Evolutionary conservation across 2,113 vertebrate species (phyloP), one percentile per base, ranked within the genome.

Genomic region (Scomber japonicus): DNA sequence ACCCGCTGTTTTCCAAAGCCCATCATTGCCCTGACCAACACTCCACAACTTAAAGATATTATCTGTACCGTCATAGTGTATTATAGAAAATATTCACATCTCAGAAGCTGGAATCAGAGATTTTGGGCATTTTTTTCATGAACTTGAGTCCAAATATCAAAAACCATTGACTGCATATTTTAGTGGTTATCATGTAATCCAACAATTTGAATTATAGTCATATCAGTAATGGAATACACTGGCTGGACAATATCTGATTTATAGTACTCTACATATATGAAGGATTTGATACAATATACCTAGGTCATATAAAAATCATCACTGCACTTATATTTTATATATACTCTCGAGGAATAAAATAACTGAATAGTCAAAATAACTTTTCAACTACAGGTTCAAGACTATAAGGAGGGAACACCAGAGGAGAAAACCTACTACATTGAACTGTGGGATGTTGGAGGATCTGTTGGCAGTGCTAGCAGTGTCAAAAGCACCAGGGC

Each of bases 391-490:
- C 44, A 99, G 98, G 95, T 98, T 68, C 98, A 99, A 78, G 98
- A 99, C 92, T 99, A 99, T 89, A 99, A 96, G 92, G 98, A 99
- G 88, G 98, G 98, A 72, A 99, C 98, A 3, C 98, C 98, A 9
- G 97, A 98, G 77, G 98, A 99, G 92, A 99, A 99, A 94, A 97
- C 97, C 0, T 99, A 95, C 86, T 99, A 98, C 86, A 97, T 97
- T 91, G 98, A 99, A 89, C 92, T 99, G 45, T 99, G 98, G 98
- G 98, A 99, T 91, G 95, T 99, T 63, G 98, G 98, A 63, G 98
- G 98, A 57, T 99, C 98, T 8, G 96, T 99, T 70, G 98, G 97
- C 80, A 96, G 96, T 83, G 97, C 96, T 82, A 97, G 94, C 91
- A 98, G 98, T 60, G 91, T 99, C 83, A 99, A 99, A 94, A 98